A percentile compares a stretch with the other conserved stretches of the same genome.
Evolutionary conservation across 2,797 vertebrate genomes (phyloP).

Genomic region (Ficedula albicollis): DNA sequence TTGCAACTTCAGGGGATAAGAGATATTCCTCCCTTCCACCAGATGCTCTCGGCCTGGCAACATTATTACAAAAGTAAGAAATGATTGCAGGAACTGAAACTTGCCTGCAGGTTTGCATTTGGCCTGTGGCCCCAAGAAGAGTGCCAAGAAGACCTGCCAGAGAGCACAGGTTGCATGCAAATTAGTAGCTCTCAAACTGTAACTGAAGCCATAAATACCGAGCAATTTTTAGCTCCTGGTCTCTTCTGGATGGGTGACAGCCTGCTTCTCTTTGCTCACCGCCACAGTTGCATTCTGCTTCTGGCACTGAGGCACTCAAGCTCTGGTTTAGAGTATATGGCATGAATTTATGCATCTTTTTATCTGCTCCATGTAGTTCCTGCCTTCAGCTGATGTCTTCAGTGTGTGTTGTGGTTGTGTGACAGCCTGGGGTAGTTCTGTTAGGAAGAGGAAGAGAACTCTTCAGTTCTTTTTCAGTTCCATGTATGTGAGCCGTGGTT

Average conservation of each 20-base stretch:
- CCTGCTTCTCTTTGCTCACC: not conserved
- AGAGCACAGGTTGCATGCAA: not conserved
- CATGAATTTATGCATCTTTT: not conserved
- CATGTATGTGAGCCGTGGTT: not conserved
- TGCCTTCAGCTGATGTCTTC: not conserved
- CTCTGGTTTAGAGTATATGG: not conserved
- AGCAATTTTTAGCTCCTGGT: not conserved
- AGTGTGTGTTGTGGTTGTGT: not conserved
- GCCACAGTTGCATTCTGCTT: not conserved
- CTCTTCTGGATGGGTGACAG: not conserved
- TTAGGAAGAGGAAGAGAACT: not conserved
- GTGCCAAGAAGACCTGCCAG: not conserved
- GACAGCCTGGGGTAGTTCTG: not conserved
- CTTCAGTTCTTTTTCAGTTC: not conserved
- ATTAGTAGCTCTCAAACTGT: not conserved
- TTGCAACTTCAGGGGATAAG: not conserved
- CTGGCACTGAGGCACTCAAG: not conserved
- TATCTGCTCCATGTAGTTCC: not conserved
- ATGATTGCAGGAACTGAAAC: not conserved
- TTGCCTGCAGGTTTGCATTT: constrained; percentile 12
- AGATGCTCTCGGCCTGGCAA: not conserved
- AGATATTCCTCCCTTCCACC: not conserved
- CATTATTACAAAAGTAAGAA: not conserved
- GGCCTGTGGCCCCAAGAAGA: not conserved
- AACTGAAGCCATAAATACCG: not conserved